A percentile compares a stretch with the other conserved stretches of the same genome.
These are phyloP conservation scores for Morpho achilles DNA, from an alignment of 2,888 invertebrate species.

Conservation along the genomic window DNA sequence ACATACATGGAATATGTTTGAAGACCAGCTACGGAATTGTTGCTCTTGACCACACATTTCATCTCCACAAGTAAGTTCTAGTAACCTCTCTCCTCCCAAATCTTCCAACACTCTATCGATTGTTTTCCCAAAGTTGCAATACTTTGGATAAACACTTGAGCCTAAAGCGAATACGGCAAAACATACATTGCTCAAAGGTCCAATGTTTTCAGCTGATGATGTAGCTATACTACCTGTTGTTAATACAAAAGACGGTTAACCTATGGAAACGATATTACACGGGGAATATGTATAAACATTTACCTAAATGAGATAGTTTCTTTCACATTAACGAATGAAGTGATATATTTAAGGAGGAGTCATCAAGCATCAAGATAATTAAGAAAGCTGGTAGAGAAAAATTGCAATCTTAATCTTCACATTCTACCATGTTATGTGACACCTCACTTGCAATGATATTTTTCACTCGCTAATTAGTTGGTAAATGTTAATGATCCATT, in stretches of 20 bases:
- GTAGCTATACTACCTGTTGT: conserved; percentile 84
- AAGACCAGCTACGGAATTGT: conserved; percentile 93
- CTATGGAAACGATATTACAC: too few relatives aligned
- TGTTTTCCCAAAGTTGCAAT: conserved; percentile 95
- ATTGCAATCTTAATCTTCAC: too few relatives aligned
- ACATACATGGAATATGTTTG: conserved; percentile 89
- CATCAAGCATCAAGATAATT: too few relatives aligned
- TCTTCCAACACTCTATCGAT: conserved; percentile 93
- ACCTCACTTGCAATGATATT: too few relatives aligned
- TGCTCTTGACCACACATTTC: conserved; percentile 98
- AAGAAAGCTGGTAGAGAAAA: too few relatives aligned
- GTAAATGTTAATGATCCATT: too few relatives aligned
- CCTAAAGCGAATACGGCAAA: conserved; percentile 97
- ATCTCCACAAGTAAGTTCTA: conserved; percentile 90
- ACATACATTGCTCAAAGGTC: conserved; percentile 92
- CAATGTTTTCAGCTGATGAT: conserved; percentile 87
- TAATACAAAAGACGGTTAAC: not conserved
- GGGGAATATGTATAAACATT: too few relatives aligned
- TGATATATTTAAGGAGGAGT: too few relatives aligned
- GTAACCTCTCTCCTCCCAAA: conserved; percentile 91
- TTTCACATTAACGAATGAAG: too few relatives aligned
- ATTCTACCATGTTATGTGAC: too few relatives aligned
- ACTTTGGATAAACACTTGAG: conserved; percentile 97
- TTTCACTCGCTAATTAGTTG: too few relatives aligned
- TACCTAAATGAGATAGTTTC: too few relatives aligned